phyloP scores from a whole-genome alignment of 92 coral and sea anemone species.

The Parazoanthus darwini region DNA sequence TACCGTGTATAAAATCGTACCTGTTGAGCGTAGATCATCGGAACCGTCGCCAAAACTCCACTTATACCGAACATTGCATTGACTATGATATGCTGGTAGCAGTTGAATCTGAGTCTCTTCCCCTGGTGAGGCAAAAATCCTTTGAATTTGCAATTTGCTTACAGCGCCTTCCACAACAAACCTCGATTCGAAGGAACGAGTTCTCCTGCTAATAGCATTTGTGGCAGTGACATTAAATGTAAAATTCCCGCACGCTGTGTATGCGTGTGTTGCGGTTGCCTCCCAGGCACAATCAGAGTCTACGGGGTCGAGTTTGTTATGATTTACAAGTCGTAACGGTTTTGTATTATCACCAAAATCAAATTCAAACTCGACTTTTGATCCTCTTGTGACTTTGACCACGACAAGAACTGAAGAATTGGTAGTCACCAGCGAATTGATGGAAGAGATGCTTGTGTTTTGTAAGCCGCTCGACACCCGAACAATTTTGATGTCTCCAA shows the following conservation, averaged over 20 bases:
- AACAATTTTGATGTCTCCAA: conserved; percentile 3
- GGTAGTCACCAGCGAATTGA: conserved; percentile 15
- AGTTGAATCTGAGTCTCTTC: background rate
- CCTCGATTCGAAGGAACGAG: conserved; percentile 19
- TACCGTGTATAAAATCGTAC: background rate
- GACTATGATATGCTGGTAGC: background rate
- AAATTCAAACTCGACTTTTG: conserved; percentile 29
- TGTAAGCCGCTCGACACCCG: background rate
- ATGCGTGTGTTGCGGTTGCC: conserved; percentile 20
- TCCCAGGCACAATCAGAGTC: conserved; percentile 11
- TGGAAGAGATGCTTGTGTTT: background rate
- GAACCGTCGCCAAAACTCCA: conserved; percentile 32
- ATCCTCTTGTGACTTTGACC: conserved; percentile 15
- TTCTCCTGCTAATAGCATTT: conserved; percentile 31
- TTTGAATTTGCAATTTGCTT: background rate
- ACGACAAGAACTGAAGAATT: background rate
- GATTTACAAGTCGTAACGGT: background rate
- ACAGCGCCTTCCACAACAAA: conserved; percentile 12
- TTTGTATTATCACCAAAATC: conserved; percentile 22
- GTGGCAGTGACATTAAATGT: conserved; percentile 23
- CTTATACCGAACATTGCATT: conserved; percentile 5
- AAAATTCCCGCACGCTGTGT: conserved; percentile 13
- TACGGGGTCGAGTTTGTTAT: background rate
- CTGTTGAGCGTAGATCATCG: background rate
- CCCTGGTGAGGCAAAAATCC: background rate